Conservation (phyloP, 2,113 vertebrate genomes). For the Coptodon rendalli region DNA sequence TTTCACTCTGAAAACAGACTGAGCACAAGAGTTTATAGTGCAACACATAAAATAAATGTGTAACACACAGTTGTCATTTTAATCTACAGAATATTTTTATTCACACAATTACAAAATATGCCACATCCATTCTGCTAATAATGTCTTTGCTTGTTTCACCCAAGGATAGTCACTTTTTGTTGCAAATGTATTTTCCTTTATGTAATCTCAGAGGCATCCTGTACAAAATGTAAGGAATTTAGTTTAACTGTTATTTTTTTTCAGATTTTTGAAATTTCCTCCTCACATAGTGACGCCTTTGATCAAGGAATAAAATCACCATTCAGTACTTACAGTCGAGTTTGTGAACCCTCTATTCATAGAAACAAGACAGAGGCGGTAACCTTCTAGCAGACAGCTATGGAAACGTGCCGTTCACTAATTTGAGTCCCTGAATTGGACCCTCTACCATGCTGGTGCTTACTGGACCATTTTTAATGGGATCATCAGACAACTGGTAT, state of each 20-base stretch:
- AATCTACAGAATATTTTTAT: background rate
- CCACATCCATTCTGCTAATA: accelerated
- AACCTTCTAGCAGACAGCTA: background rate
- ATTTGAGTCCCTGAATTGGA: background rate
- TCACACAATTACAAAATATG: background rate
- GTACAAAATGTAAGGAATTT: background rate
- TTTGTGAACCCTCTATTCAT: background rate
- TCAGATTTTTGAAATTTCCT: background rate
- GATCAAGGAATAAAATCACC: background rate
- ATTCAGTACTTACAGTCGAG: accelerated
- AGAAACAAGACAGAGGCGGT: accelerated
- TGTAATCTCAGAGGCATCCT: background rate
- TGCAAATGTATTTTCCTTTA: too few species aligned
- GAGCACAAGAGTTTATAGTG: background rate
- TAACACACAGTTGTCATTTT: background rate
- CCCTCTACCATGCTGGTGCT: background rate
- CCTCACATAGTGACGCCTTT: background rate
- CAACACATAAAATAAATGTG: background rate
- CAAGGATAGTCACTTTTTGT: accelerated
- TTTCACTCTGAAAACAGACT: background rate
- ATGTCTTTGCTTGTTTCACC: background rate
- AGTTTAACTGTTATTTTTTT: background rate
- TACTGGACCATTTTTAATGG: background rate
- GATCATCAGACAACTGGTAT: accelerated
- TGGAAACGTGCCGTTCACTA: accelerated